Evolutionary conservation across 1,140 invertebrate species (phyloP), one percentile per base, ranked within the genome.

Genomic region (Rhopalosiphum maidis): DNA sequence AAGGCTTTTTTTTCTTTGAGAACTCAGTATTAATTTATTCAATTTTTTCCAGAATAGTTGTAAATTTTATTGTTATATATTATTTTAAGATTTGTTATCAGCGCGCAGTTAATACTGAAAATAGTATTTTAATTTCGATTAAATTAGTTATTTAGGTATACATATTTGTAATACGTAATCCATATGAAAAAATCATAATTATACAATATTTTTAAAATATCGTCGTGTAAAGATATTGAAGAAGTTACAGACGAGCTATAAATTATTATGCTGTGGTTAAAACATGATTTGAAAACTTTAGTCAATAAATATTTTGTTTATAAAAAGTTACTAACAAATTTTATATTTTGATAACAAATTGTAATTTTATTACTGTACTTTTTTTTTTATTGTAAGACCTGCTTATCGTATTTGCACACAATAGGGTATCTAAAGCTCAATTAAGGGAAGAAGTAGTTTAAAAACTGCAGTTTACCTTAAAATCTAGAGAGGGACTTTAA

Each of bases 321-420:
- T 77, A n/a, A 35, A n/a, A 35, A n/a, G 30, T 77, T 77, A 77
- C 60, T 35, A 18, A 18, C 60, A n/a, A 77, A 77, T 77, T 77
- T 77, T n/a, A 35, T 77, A 77, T n/a, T 77, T n/a, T 77, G n/a
- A 77, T 77, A n/a, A 35, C n/a, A n/a, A 77, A n/a, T 77, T n/a
- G 15, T n/a, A n/a, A 68, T 77, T 77, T 77, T 77, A 77, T 77
- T 77, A n/a, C 30, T 77, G 15, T 1, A 77, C 15, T 77, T 77
- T 68, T 68, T 68, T n/a, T 77, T n/a, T 5, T 77, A 68, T 77
- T 3, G 15, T 1, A 77, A 5, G 60, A 68, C 25, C 30, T 77
- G 4, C 3, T 77, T 77, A 77, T 77, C 5, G 9, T 68, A 4
- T 15, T 11, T 77, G 30, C 15, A 77, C 15, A n/a, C 4, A 18